A percentile compares a stretch with the other conserved stretches of the same genome.
phyloP scores from a whole-genome alignment of 2,888 invertebrate species.

The Alviniconcha strummeri region DNA sequence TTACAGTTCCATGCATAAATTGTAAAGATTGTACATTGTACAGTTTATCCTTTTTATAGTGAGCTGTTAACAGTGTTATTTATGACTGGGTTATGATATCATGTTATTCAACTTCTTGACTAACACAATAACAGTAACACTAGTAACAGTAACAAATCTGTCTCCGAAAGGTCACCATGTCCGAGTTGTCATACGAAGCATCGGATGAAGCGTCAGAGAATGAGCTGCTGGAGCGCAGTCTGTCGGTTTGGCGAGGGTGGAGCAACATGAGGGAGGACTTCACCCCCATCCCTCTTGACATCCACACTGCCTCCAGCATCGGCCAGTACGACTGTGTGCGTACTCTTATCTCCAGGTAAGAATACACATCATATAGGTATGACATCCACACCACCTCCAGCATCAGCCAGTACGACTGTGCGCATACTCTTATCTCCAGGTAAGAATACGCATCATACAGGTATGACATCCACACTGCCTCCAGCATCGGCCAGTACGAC shows the following conservation, averaged over 20 bases:
- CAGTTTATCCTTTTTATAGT: too few species aligned
- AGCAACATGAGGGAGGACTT: constrained; percentile 63
- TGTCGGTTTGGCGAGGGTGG: constrained; percentile 70
- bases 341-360: constrained; percentile 64
- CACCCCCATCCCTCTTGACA: constrained; percentile 67
- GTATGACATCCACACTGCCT: constrained; percentile 69
- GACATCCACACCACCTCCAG: constrained; percentile 72
- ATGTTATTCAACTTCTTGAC: too few species aligned
- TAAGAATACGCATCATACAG: constrained; percentile 35
- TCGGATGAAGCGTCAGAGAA: constrained; percentile 72
- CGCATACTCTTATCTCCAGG: constrained; percentile 65
- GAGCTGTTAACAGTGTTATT: too few species aligned
- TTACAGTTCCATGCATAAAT: too few species aligned
- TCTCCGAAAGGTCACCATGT: constrained; percentile 17
- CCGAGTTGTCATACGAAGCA: constrained; percentile 57
- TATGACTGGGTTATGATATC: too few species aligned
- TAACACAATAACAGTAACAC: too few species aligned
- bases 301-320: constrained; percentile 72
- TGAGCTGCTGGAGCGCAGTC: constrained; percentile 70
- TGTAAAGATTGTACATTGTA: too few species aligned
- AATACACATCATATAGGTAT: too few species aligned
- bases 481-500: constrained; percentile 71
- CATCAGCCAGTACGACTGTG: constrained; percentile 71
- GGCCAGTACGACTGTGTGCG: constrained; percentile 71
- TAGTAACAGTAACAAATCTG: too few species aligned